A percentile compares a stretch with the other conserved stretches of the same genome.
These are phyloP conservation scores for Sinopyrophorus schimmeli DNA, from an alignment of 2,888 invertebrate species.

Conservation along the genomic window DNA sequence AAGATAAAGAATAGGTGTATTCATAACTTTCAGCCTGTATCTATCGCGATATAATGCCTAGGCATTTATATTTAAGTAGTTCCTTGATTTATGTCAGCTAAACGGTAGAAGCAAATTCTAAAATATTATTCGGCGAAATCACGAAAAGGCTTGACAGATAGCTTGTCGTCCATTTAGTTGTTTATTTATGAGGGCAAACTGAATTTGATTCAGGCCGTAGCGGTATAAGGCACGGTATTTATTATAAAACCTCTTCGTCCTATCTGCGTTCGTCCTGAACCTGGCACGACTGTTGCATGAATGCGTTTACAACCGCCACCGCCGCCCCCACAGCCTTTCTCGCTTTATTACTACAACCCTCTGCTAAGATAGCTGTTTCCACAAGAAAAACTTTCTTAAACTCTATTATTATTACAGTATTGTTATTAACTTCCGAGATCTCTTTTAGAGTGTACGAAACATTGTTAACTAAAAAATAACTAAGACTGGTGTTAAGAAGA, in stretches of 20 bases:
- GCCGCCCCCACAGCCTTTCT: constrained; percentile 25
- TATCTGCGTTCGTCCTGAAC: constrained; percentile 24
- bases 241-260: constrained; percentile 25
- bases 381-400: constrained; percentile 24
- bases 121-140: constrained; percentile 37
- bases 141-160: constrained; percentile 39
- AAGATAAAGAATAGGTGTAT: constrained; percentile 7
- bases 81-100: constrained; percentile 39
- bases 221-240: constrained; percentile 30
- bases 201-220: constrained; percentile 27
- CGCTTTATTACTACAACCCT: constrained; percentile 23
- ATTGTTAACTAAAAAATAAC: too few relatives aligned
- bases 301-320: too few relatives aligned
- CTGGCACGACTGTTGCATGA: constrained; percentile 32
- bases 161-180: constrained; percentile 39
- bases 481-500: too few relatives aligned
- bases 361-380: constrained; percentile 22
- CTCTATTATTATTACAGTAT: constrained; percentile 19
- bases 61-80: constrained; percentile 39
- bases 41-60: constrained; percentile 35
- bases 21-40: constrained; percentile 16
- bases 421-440: constrained; percentile 22
- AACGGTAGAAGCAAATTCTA: constrained; percentile 38
- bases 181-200: constrained; percentile 36
- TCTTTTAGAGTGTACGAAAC: too few relatives aligned